Evolutionary conservation across 2,888 invertebrate species (phyloP).

Genomic region (Aspidiotus destructor): DNA sequence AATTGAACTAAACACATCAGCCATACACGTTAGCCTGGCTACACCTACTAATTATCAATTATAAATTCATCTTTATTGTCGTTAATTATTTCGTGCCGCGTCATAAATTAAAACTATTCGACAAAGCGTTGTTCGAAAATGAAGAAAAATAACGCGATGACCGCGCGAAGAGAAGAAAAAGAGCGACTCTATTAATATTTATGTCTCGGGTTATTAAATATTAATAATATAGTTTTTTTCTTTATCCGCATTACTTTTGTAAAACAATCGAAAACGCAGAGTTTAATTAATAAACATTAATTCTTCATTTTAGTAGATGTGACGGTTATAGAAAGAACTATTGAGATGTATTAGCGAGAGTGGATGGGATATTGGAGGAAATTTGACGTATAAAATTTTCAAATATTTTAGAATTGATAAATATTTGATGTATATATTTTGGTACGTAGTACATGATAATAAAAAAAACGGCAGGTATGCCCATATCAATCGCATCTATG

Average conservation of each 20-base stretch:
- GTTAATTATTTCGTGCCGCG: constrained; percentile 32
- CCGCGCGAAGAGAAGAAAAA: background rate
- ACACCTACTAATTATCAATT: constrained; percentile 32
- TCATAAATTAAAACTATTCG: constrained; percentile 31
- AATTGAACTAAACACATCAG: constrained; percentile 12
- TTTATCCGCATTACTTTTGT: constrained; percentile 25
- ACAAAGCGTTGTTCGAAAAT: constrained; percentile 17
- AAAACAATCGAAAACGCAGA: constrained; percentile 28
- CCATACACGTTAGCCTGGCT: background rate
- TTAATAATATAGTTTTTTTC: constrained; percentile 22
- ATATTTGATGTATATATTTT: no score
- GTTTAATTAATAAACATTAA: constrained; percentile 24
- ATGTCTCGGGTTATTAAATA: constrained; percentile 27
- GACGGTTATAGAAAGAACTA: no score
- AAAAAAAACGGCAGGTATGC: no score
- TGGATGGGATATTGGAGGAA: no score
- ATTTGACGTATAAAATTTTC: background rate
- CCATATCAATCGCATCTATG: no score
- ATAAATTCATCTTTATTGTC: constrained; percentile 32
- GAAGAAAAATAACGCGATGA: background rate
- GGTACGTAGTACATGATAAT: no score
- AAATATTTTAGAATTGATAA: no score
- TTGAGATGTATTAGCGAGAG: no score
- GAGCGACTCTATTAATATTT: constrained; percentile 28
- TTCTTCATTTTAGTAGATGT: no score